These are phyloP conservation scores for Metopia argyrocephala DNA, from an alignment of 2,888 invertebrate genomes.

Conservation along the genomic window DNA sequence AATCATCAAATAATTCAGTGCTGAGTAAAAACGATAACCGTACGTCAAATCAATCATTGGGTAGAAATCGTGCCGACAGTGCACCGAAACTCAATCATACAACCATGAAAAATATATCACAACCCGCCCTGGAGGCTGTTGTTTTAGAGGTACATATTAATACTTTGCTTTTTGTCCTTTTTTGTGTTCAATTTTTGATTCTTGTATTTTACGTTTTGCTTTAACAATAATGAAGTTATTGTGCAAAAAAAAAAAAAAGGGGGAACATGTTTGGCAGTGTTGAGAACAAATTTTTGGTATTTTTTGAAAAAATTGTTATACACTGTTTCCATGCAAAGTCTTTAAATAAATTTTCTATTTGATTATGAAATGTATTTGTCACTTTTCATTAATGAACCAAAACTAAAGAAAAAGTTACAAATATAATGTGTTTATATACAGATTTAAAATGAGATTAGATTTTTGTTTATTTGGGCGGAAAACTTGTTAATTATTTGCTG, in stretches of 20 bases:
- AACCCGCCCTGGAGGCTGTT: slow-evolving; percentile 80
- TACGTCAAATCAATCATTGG: slow-evolving; percentile 82
- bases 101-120: slow-evolving; percentile 82
- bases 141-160: slow-evolving; percentile 81
- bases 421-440: too few relatives aligned
- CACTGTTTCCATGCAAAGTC: too few relatives aligned
- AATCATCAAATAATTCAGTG: slow-evolving; percentile 79
- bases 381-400: too few relatives aligned
- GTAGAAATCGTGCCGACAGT: slow-evolving; percentile 81
- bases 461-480: too few relatives aligned
- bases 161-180: background rate
- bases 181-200: background rate
- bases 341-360: too few relatives aligned
- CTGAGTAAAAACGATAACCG: slow-evolving; percentile 78
- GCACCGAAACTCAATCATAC: slow-evolving; percentile 81
- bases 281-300: too few relatives aligned
- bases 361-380: too few relatives aligned
- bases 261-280: too few relatives aligned
- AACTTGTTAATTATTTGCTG: too few relatives aligned
- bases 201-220: background rate
- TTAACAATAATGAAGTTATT: background rate
- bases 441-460: too few relatives aligned
- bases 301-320: too few relatives aligned
- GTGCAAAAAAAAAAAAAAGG: background rate
- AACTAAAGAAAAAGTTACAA: too few relatives aligned